Evolutionary conservation across 2,113 vertebrate species (phyloP), one percentile per base, ranked within the genome.

Genomic region (Anthoscopus minutus): DNA sequence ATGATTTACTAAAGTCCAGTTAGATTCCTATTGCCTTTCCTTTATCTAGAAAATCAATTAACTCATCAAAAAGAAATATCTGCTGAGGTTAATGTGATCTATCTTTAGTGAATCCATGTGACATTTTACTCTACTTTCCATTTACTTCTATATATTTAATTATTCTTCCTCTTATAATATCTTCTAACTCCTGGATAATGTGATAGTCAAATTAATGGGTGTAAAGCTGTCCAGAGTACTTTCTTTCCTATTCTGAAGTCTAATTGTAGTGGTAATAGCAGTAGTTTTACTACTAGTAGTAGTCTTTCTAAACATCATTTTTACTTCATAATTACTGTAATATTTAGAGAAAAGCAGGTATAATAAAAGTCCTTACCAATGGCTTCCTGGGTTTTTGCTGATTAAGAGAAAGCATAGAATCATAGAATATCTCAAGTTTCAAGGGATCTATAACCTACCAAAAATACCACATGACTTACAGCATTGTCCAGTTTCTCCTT

Each of bases 41-140:
- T 87, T 93, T 89, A 64, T 65, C 85, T 92, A 57, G 81, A 94
- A 94, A 91, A 88, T 94, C 86, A 94, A 88, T 82, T 85, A 93
- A 69, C 44, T 94, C 84, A 85, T 81, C 64, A 78, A 85, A 89
- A 74, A 76, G 48, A 93, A 89, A 87, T 87, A 91, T 81, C 38
- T 71, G 7, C 40, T 79, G 66, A 79, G n/a, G 61, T 3, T 94
- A 79, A 85, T 53, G 61, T 89, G 70, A 72, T 93, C 66, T 89
- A 15, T 91, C 53, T 94, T 89, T 64, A 20, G 53, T 80, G 81
- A 94, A 79, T 85, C 74, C 40, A 28, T 76, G 71, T 81, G 42
- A 88, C 62, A 66, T 86, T 92, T 88, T 90, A 88, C 45, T 28
- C 35, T 86, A 31, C 89, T 86, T 87, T 65, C 61, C 65, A 67